Conservation (phyloP, 2,888 invertebrate genomes). For the Ernsta delagoae region DNA sequence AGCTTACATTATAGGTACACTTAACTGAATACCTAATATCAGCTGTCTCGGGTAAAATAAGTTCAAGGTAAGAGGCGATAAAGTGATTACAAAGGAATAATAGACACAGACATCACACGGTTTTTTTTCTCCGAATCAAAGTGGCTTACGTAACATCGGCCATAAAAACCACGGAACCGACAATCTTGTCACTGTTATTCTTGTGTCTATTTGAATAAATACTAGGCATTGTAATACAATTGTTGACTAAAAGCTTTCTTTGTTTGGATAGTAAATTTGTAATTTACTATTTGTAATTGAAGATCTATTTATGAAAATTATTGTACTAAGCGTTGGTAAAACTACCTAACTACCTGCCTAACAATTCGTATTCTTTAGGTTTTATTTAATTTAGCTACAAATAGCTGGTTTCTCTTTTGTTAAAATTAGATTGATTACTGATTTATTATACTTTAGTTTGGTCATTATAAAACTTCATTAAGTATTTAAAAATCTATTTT, state of each 20-base stretch:
- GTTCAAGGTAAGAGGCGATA: conserved; percentile 27
- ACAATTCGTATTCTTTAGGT: conserved; percentile 13
- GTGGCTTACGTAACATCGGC: conserved; percentile 44
- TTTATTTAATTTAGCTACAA: conserved; percentile 12
- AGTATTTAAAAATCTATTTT: too few species aligned
- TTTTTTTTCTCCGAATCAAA: conserved; percentile 39
- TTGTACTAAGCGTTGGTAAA: conserved; percentile 14
- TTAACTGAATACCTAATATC: too few species aligned
- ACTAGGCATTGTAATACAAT: too few species aligned
- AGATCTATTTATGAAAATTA: too few species aligned
- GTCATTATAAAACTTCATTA: too few species aligned
- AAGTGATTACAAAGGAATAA: conserved; percentile 31
- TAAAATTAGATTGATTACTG: neutral
- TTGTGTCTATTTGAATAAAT: too few species aligned
- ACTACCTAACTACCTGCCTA: conserved; percentile 10
- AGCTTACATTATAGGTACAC: too few species aligned
- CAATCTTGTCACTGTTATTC: too few species aligned
- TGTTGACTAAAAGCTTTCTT: too few species aligned
- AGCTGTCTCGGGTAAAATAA: conserved; percentile 1
- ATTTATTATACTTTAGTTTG: too few species aligned
- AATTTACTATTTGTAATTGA: too few species aligned
- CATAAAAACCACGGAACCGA: neutral
- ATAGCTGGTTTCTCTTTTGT: conserved; percentile 14
- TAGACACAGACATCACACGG: conserved; percentile 32
- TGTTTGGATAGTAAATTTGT: too few species aligned